Base-by-base conservation (phyloP, 2,113 vertebrate genomes). In the Cacatua alba region DNA sequence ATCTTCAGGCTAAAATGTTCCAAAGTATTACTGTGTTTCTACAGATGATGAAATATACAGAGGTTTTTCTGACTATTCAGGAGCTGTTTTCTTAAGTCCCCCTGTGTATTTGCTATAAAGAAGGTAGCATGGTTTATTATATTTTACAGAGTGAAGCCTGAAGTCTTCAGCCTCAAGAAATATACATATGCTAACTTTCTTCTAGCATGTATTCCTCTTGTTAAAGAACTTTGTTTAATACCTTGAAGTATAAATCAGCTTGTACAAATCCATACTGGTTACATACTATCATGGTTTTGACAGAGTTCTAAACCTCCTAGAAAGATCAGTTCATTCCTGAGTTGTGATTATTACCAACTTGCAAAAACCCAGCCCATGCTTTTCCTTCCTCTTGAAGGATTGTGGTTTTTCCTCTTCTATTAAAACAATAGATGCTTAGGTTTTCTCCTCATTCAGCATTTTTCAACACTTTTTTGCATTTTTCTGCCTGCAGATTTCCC, bases 251-350 rank as follows among this genome's bases (percentile, higher is more conserved):
- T 7, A 63, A 89, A 86, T 70, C 17, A 77, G 3, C 15, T 24
- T 63, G 18, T 33, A 59, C 7, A 77, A 90, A 78, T n/a, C 33
- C 17, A 4, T 43, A 12, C 5, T 57, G 5, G 83, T 64, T 68
- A 7, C 1, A 0, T 51, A 48, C 24, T 44, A 0, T 8, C 48
- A 25, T n/a, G 14, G 7, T 18, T 79, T 69, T 76, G 24, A 43
- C 15, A 82, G 21, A 72, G 12, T 55, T 71, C 48, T 72, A 23
- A 51, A 26, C 18, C 41, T 79, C 19, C 12, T 55, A 39, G n/a
- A 35, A 53, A 69, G 31, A 65, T 33, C 41, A 41, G 28, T 46
- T 46, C 26, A 53, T 48, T 53, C 10, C 25, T 5, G 11, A 53
- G 16, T 44, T 57, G 10, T 41, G 5, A 55, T 3, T 41, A 46